A percentile compares a stretch with the other conserved stretches of the same genome.
These are phyloP conservation scores for Dinocampus coccinellae DNA, from an alignment of 2,888 invertebrate genomes.

Conservation along the genomic window DNA sequence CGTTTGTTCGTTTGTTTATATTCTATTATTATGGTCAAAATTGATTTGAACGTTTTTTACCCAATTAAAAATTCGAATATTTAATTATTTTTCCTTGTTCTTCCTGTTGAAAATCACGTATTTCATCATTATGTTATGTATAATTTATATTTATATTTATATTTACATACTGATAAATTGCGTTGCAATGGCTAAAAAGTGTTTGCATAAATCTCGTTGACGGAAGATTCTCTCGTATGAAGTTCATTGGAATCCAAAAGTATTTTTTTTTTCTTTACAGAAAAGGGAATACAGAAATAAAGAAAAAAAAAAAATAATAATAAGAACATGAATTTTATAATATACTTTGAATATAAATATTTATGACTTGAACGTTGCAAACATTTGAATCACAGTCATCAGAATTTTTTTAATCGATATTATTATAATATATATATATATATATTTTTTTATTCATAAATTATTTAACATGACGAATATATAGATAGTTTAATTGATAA, in stretches of 20 bases:
- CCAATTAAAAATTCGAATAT: background rate
- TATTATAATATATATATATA: background rate
- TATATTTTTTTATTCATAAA: background rate
- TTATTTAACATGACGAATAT: background rate
- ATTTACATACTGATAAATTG: slow-evolving; percentile 34
- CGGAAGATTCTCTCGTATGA: slow-evolving; percentile 38
- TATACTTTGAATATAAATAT: background rate
- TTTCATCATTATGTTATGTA: background rate
- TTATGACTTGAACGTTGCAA: background rate
- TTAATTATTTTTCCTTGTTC: background rate
- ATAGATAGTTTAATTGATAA: background rate
- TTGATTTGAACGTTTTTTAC: slow-evolving; percentile 19
- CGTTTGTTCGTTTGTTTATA: background rate
- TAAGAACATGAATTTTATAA: background rate
- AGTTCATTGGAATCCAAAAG: slow-evolving; percentile 41
- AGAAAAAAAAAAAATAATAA: background rate
- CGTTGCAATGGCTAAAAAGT: slow-evolving; percentile 30
- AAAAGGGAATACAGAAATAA: background rate
- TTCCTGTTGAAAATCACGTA: background rate
- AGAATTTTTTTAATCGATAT: slow-evolving; percentile 1
- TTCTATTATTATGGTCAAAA: slow-evolving; percentile 5
- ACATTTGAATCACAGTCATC: background rate
- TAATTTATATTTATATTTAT: background rate
- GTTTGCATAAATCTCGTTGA: slow-evolving; percentile 38
- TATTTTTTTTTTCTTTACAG: slow-evolving; percentile 17